These are phyloP conservation scores for Mimachlamys varia DNA, from an alignment of 2,888 invertebrate species.

Conservation along the genomic window DNA sequence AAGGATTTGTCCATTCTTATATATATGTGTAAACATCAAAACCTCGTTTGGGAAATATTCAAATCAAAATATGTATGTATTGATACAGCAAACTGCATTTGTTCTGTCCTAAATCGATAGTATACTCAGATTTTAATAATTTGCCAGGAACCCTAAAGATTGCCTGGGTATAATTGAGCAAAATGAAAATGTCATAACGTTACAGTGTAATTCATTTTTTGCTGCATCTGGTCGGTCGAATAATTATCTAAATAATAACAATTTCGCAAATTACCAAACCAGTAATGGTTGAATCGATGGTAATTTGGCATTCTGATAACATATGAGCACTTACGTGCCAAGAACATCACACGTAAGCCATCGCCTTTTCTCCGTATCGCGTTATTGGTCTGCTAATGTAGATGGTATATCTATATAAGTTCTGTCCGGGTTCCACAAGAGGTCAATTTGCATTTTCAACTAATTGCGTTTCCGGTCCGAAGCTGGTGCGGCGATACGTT, in stretches of 20 bases:
- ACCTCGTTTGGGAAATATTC: no score
- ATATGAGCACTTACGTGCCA: background rate
- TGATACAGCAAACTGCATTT: no score
- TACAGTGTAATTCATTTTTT: background rate
- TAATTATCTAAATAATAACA: background rate
- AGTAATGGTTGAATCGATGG: background rate
- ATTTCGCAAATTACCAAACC: background rate
- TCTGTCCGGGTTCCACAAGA: background rate
- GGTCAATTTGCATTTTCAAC: background rate
- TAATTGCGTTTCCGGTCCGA: background rate
- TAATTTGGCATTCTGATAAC: background rate
- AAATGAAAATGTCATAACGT: background rate
- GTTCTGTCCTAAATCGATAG: no score
- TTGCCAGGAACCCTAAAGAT: background rate
- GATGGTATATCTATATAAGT: no score
- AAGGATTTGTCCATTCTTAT: no score
- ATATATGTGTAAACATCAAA: no score
- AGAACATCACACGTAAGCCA: background rate
- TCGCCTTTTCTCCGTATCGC: background rate
- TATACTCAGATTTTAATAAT: background rate
- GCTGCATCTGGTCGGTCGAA: background rate
- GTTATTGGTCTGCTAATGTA: background rate
- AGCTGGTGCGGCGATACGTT: background rate
- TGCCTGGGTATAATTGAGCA: background rate
- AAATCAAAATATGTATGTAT: no score